Base-by-base conservation (phyloP, 2,797 vertebrate species). In the Jordanella pulchra region DNA sequence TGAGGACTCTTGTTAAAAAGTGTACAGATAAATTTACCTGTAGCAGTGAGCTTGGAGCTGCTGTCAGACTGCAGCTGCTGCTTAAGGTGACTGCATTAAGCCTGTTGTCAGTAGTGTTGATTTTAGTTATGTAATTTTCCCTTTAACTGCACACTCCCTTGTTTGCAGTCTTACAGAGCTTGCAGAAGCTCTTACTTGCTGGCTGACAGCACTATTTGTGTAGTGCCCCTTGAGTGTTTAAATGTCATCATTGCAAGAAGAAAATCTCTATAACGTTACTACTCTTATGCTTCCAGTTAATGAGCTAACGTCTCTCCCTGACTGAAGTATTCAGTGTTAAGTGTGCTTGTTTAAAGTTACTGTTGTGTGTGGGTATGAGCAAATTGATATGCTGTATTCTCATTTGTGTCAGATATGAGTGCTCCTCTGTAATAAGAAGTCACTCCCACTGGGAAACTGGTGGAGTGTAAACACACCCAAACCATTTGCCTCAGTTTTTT, bases 351-450 rank as follows among this genome's bases (percentile, higher is more conserved):
- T 48, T 80, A 39, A 44, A 39, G 45, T 13, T 35, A 53, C n/a
- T 39, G 32, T 61, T 61, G 44, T n/a, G 23, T 13, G 50, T 47
- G 73, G 1, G 12, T 73, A 45, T 82, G 89, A 91, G 79, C 83
- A 89, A 39, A 61, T n/a, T 39, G 32, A 61, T n/a, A 72, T 50
- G 14, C 69, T 67, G 68, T 60, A 50, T 73, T 71, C 77, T 81
- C 63, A 53, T 4, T 55, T 69, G 69, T 87, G 85, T 88, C 74
- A 72, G 84, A 75, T 64, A 54, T 28, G 51, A 78, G 71, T 69
- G 61, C 69, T 79, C 15, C 30, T 84, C 76, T 84, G 75, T 71
- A 79, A 71, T 87, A 80, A 84, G 82, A 68, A 73, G 42, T 71
- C 71, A 79, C 71, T 80, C 87, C 75, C 78, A 47, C 77, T 70